phyloP scores from a whole-genome alignment of 2,888 invertebrate species.

The Myopa testacea region DNA sequence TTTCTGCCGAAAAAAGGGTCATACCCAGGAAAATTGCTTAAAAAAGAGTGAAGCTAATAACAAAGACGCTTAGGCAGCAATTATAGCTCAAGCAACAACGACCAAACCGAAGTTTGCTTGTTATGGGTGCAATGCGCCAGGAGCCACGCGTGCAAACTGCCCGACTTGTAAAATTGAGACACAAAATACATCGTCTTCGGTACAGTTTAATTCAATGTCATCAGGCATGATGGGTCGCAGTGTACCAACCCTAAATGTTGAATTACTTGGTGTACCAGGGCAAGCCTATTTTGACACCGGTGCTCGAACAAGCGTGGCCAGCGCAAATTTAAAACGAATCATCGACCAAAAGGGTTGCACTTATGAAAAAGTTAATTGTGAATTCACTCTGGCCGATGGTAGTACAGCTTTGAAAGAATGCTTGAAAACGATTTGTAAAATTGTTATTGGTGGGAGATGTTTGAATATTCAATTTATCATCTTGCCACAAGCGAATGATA shows the following conservation, averaged over 20 bases:
- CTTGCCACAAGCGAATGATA: conserved; percentile 29
- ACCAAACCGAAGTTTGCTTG: too few relatives aligned
- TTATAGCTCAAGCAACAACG: too few relatives aligned
- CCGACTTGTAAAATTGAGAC: neutral
- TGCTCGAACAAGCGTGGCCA: conserved; percentile 46
- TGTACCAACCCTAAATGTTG: conserved; percentile 37
- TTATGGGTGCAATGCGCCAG: too few relatives aligned
- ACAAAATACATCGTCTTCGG: neutral
- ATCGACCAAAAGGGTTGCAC: conserved; percentile 39
- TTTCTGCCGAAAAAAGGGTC: neutral
- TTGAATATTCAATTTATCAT: conserved; percentile 14
- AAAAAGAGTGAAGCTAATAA: conserved; percentile 13
- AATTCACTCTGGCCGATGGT: conserved; percentile 38
- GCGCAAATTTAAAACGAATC: conserved; percentile 15
- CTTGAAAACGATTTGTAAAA: conserved; percentile 37
- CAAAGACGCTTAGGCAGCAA: neutral
- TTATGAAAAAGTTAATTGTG: conserved; percentile 14
- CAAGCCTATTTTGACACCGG: conserved; percentile 46
- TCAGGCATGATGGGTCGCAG: conserved; percentile 25
- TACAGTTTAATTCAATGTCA: neutral
- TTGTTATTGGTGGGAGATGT: conserved; percentile 40
- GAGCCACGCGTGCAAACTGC: neutral
- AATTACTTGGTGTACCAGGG: conserved; percentile 43
- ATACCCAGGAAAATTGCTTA: conserved; percentile 16
- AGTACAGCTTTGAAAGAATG: conserved; percentile 29